phyloP scores from a whole-genome alignment of 1,140 invertebrate species.

The Lerema accius region DNA sequence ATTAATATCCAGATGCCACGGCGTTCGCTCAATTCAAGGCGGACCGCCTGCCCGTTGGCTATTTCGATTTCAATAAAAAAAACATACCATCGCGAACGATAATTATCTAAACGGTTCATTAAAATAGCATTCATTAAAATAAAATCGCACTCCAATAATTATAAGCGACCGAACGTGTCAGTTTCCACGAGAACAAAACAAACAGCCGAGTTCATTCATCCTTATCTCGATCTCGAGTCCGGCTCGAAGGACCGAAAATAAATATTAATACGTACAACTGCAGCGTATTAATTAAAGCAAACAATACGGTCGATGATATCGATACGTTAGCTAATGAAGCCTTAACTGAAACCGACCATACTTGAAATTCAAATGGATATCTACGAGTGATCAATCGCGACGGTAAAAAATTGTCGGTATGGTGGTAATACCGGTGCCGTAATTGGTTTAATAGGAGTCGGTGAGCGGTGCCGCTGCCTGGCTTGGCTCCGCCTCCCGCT shows the following conservation, averaged over 20 bases:
- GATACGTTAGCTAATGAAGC: conserved; percentile 17
- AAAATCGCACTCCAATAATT: conserved; percentile 1
- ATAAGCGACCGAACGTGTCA: conserved; percentile 8
- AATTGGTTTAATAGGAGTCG: no score
- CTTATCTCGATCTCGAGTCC: conserved; percentile 32
- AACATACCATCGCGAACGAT: neutral
- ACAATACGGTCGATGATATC: conserved; percentile 23
- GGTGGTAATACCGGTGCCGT: no score
- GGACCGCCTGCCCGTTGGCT: no score
- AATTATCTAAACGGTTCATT: neutral
- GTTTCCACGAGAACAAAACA: conserved; percentile 22
- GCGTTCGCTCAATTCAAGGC: no score
- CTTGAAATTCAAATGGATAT: no score
- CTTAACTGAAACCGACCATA: neutral
- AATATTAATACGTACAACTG: conserved; percentile 23
- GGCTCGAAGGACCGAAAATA: conserved; percentile 32
- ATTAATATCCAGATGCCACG: no score
- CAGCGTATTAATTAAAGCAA: conserved; percentile 28
- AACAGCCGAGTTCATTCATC: conserved; percentile 29
- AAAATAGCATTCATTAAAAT: conserved; percentile 1
- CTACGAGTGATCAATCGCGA: no score
- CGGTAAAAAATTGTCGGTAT: no score
- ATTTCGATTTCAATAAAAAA: neutral
- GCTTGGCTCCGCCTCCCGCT: no score
- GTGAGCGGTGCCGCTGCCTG: no score